Evolutionary conservation across 2,113 vertebrate genomes (phyloP).

Genomic region (Corythaixoides concolor): DNA sequence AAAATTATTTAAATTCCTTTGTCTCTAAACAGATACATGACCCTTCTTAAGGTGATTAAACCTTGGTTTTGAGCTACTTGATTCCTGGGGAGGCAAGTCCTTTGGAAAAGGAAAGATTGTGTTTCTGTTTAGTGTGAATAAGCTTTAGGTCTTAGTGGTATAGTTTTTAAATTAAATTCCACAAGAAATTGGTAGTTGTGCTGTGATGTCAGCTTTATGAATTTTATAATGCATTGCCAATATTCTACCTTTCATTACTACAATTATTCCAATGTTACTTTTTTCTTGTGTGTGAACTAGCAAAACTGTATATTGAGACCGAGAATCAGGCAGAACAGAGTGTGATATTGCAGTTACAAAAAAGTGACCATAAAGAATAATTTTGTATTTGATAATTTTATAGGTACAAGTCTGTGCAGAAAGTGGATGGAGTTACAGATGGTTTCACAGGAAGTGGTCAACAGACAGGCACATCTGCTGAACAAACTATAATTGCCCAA

Average conservation of each 20-base stretch:
- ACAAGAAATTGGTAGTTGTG: not conserved
- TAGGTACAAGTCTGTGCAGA: slow-evolving; percentile 84
- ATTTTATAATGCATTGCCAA: not conserved
- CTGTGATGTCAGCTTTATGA: not conserved
- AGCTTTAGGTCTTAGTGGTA: not conserved
- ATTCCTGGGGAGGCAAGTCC: not conserved
- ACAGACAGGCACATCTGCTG: slow-evolving; percentile 79
- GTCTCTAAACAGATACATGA: not conserved
- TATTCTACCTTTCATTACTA: not conserved
- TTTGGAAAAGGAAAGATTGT: not conserved
- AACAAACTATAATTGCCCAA: slow-evolving; percentile 83
- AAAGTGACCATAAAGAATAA: slow-evolving; percentile 48
- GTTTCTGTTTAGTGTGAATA: not conserved
- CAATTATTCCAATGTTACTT: not conserved
- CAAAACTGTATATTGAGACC: not conserved
- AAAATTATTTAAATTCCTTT: not conserved
- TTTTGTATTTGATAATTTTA: slow-evolving; percentile 61
- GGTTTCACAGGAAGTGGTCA: slow-evolving; percentile 79
- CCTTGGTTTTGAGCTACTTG: not conserved
- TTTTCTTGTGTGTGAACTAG: not conserved
- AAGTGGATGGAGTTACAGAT: slow-evolving; percentile 82
- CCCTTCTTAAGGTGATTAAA: not conserved
- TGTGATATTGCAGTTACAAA: not conserved
- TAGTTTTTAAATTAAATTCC: not conserved
- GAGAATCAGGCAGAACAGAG: not conserved